A percentile compares a stretch with the other conserved stretches of the same genome.
Conservation (phyloP, 1,140 invertebrate species). For the Cyclargus thomasi region DNA sequence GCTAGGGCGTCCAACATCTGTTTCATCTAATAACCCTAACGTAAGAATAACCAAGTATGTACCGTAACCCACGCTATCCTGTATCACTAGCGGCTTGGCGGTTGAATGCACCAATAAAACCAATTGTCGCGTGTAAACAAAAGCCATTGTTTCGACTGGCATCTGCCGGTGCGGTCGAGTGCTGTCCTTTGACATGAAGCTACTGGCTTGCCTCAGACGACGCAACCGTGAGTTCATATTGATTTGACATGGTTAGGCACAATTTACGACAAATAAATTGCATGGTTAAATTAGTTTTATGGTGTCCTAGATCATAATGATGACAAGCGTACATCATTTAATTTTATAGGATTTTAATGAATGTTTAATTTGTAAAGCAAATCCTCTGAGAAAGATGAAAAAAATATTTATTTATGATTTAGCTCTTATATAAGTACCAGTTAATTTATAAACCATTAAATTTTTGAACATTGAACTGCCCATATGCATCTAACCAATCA, state of each 20-base stretch:
- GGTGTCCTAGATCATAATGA: not conserved
- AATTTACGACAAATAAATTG: not conserved
- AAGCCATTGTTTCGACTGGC: constrained; percentile 67
- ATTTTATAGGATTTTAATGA: not conserved
- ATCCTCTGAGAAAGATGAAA: too few relatives aligned
- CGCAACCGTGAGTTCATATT: constrained; percentile 30
- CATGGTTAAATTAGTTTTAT: not conserved
- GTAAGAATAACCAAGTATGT: too few relatives aligned
- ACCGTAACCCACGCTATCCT: constrained; percentile 57
- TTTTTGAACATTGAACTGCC: too few relatives aligned
- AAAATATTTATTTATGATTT: too few relatives aligned
- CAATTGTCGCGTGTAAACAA: constrained; percentile 68
- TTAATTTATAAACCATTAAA: too few relatives aligned
- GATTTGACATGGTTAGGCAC: not conserved
- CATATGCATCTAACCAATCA: too few relatives aligned
- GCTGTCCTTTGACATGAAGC: constrained; percentile 51
- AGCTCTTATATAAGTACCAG: too few relatives aligned
- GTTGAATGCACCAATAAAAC: constrained; percentile 41
- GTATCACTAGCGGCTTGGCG: not conserved
- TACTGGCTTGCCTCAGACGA: constrained; percentile 54
- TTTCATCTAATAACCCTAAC: too few relatives aligned
- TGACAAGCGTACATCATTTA: not conserved
- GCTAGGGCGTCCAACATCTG: too few relatives aligned
- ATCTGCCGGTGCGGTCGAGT: constrained; percentile 57
- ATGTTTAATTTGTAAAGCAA: not conserved